Evolutionary conservation across 2,113 vertebrate genomes (phyloP), one percentile per base, ranked within the genome.

Genomic region (Labrus mixtus): DNA sequence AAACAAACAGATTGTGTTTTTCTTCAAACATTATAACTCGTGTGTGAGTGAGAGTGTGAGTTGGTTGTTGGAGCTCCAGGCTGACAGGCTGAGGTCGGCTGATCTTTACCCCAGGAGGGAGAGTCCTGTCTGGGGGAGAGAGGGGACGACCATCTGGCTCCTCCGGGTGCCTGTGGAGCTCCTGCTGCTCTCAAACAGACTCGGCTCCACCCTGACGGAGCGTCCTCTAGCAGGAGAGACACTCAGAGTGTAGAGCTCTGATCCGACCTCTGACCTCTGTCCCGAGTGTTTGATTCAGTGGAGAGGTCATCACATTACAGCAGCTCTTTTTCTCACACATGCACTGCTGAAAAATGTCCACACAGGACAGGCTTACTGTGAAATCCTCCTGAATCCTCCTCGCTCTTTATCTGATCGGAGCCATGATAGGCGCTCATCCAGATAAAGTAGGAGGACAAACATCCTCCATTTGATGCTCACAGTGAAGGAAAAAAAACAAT

Each of bases 71-170:
- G 68, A 65, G 3, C 67, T 87, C 67, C 70, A 41, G 66, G 56
- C 50, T 75, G 78, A 68, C 65, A 66, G 76, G 78, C 70, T 73
- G 81, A 82, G 70, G 51, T 50, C 36, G 10, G 51, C 0, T 70
- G 81, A 84, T 72, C 73, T 67, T 20, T 68, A 16, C 58, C 73
- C 71, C 83, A 73, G 83, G 76, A 82, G 86, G 86, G 76, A 80
- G 86, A 16, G 68, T 20, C 72, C 84, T 45, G 60, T 85, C 68
- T 65, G 62, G 67, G 80, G 43, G 50, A 73, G 73, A 66, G 80
- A 51, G 59, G 62, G 45, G 70, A 67, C 17, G 20, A 61, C 82
- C 89, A 88, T 88, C 89, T 88, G 89, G 67, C 23, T 20, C 43
- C 59, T 76, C 1, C 25, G 29, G 75, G 37, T 7, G 37, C 81